phyloP scores from a whole-genome alignment of 2,888 invertebrate genomes.

The Dexiosoma caninum region DNA sequence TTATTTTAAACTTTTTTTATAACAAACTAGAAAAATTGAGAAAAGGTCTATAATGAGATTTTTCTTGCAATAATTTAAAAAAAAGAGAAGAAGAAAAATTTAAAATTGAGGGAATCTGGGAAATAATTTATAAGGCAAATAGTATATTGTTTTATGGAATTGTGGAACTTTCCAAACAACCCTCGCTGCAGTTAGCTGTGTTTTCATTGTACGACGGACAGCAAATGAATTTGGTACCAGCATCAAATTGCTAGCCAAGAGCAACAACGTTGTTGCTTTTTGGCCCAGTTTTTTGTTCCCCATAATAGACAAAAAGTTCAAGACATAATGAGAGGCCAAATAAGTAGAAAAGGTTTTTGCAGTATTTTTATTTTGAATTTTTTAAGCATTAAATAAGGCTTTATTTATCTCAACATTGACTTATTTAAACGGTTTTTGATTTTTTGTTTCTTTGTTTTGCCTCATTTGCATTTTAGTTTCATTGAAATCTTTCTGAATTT shows the following conservation, averaged over 20 bases:
- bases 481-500: neutral
- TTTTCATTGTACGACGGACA: slow-evolving; percentile 19
- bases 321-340: neutral
- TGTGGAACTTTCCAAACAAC: neutral
- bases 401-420: slow-evolving; percentile 6
- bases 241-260: neutral
- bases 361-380: neutral
- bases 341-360: slow-evolving; percentile 34
- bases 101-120: no score
- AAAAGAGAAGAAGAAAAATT: no score
- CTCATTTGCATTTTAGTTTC: neutral
- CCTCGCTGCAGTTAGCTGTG: slow-evolving; percentile 7
- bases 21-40: no score
- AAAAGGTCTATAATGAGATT: no score
- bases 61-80: no score
- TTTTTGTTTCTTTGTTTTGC: neutral
- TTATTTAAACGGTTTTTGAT: neutral
- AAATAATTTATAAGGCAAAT: no score
- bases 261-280: slow-evolving; percentile 35
- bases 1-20: no score
- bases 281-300: slow-evolving; percentile 54
- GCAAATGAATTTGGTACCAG: neutral
- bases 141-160: no score
- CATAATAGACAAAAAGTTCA: slow-evolving; percentile 9
- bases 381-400: slow-evolving; percentile 2